These are phyloP conservation scores for Chloropsis hardwickii DNA, from an alignment of 2,113 vertebrate species.

Conservation along the genomic window DNA sequence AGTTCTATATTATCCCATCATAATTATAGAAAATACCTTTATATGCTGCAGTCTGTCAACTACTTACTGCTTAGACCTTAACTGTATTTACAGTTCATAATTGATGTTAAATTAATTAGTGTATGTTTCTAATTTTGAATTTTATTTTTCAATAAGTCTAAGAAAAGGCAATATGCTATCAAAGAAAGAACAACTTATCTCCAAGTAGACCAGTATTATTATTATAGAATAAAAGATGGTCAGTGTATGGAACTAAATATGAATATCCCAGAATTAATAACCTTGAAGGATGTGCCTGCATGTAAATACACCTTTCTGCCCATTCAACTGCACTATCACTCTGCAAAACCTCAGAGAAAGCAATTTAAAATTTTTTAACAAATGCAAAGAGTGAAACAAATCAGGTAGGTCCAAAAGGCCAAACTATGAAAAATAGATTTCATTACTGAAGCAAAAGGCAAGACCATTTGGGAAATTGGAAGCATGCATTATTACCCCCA, in stretches of 20 bases:
- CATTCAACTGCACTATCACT: neutral
- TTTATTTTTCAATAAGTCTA: neutral
- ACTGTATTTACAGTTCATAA: neutral
- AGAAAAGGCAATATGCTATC: neutral
- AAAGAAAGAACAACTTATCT: neutral
- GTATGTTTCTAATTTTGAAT: neutral
- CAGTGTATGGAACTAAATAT: neutral
- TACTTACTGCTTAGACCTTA: neutral
- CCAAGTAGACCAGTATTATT: neutral
- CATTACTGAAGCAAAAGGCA: conserved; percentile 6
- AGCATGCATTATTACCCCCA: conserved; percentile 8
- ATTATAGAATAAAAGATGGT: neutral
- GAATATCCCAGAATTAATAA: neutral
- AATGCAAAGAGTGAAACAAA: neutral
- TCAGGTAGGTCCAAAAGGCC: neutral
- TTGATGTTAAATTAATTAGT: neutral
- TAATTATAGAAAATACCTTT: neutral
- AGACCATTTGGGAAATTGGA: neutral
- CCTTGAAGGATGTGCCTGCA: neutral
- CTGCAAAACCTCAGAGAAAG: neutral
- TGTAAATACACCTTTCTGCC: neutral
- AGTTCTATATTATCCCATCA: neutral
- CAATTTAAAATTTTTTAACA: neutral
- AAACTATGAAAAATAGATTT: conserved; percentile 47
- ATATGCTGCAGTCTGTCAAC: neutral